Evolutionary conservation across 1,140 invertebrate genomes (phyloP).

Genomic region (Matsumurasca onukii): DNA sequence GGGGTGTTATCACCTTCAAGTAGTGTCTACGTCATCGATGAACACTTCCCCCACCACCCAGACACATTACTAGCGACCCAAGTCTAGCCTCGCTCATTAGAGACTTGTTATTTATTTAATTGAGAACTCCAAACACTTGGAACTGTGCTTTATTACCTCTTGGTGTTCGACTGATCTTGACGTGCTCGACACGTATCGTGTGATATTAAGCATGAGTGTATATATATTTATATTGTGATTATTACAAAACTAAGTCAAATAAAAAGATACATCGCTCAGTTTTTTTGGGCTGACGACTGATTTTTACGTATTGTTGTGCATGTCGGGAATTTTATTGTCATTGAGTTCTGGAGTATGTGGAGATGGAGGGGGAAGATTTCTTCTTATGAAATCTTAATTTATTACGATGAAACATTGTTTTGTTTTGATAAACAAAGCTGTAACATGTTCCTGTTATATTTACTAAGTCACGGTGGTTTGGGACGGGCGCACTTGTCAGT

Average conservation of each 20-base stretch:
- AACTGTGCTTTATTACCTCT: constrained; percentile 17
- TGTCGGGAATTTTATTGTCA: constrained; percentile 16
- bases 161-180: background rate
- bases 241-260: constrained; percentile 25
- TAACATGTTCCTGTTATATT: constrained; percentile 52
- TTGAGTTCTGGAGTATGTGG: background rate
- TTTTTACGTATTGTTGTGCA: constrained; percentile 22
- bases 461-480: constrained; percentile 49
- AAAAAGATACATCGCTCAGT: constrained; percentile 15
- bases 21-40: constrained; percentile 62
- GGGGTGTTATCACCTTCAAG: constrained; percentile 36
- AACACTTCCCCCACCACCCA: constrained; percentile 50
- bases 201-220: constrained; percentile 12
- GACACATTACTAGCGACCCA: constrained; percentile 60
- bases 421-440: constrained; percentile 50
- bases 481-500: constrained; percentile 40
- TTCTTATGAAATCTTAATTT: constrained; percentile 34
- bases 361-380: constrained; percentile 9
- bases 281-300: constrained; percentile 26
- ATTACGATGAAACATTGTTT: constrained; percentile 40
- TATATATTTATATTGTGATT: constrained; percentile 25
- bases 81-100: constrained; percentile 52
- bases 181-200: constrained; percentile 5
- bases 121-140: constrained; percentile 5
- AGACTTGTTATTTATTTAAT: constrained; percentile 23